A percentile compares a stretch with the other conserved stretches of the same genome.
Conservation (phyloP, 2,113 vertebrate genomes). For the Salminus brasiliensis region DNA sequence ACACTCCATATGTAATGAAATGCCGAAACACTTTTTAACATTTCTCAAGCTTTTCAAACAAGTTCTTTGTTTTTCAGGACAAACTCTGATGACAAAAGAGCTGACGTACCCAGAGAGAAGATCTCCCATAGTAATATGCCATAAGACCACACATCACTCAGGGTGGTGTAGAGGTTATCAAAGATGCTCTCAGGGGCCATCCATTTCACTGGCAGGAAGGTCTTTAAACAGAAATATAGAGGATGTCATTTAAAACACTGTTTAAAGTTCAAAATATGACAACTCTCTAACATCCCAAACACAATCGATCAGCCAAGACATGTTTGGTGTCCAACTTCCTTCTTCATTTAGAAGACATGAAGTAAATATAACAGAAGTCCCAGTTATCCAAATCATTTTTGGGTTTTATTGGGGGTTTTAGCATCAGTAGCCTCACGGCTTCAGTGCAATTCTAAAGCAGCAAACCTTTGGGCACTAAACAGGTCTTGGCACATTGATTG, state of each 20-base stretch:
- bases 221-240: conserved; percentile 74
- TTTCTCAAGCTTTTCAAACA: not conserved
- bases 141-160: conserved; percentile 98
- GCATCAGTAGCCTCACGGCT: too few relatives aligned
- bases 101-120: conserved; percentile 90
- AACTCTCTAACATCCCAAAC: too few relatives aligned
- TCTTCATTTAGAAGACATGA: too few relatives aligned
- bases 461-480: too few relatives aligned
- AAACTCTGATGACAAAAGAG: not conserved
- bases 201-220: conserved; percentile 98
- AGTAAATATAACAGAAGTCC: too few relatives aligned
- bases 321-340: too few relatives aligned
- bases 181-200: conserved; percentile 99
- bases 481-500: too few relatives aligned
- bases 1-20: conserved; percentile 1
- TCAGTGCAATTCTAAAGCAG: too few relatives aligned
- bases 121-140: conserved; percentile 99
- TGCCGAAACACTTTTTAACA: not conserved
- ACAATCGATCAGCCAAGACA: too few relatives aligned
- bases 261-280: too few relatives aligned
- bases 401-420: too few relatives aligned
- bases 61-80: not conserved
- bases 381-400: too few relatives aligned
- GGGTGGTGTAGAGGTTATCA: conserved; percentile 95
- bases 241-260: not conserved